Percentiles rank a stretch among this genome's conserved stretches.
Evolutionary conservation across 2,113 vertebrate genomes (phyloP).

Genomic region (Notarius quadriscutis): DNA sequence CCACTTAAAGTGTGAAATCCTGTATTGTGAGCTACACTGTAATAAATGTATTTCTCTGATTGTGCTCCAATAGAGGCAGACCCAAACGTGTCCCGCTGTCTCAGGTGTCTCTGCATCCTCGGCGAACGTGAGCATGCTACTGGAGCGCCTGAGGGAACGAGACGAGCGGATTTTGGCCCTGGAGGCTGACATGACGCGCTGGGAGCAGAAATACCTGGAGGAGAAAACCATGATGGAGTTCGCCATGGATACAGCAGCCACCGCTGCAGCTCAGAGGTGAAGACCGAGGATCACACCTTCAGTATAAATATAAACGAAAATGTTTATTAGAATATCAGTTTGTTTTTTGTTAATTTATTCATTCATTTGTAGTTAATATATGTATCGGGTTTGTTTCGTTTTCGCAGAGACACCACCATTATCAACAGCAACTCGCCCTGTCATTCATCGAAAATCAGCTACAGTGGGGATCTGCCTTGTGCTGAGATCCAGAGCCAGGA

Average conservation of each 20-base stretch:
- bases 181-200: slow-evolving; percentile 96
- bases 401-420: slow-evolving; percentile 86
- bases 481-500: slow-evolving; percentile 85
- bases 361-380: no score
- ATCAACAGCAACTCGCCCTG: slow-evolving; percentile 91
- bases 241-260: slow-evolving; percentile 93
- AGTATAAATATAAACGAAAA: neutral
- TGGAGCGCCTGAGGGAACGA: slow-evolving; percentile 86
- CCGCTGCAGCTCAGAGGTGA: slow-evolving; percentile 87
- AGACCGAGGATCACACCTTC: neutral
- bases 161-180: slow-evolving; percentile 91
- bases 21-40: neutral
- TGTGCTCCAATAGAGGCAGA: slow-evolving; percentile 75
- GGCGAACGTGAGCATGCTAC: slow-evolving; percentile 71
- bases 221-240: slow-evolving; percentile 98
- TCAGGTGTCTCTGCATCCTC: slow-evolving; percentile 23
- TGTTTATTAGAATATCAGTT: neutral
- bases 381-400: neutral
- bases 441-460: slow-evolving; percentile 89
- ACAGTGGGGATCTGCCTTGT: slow-evolving; percentile 84
- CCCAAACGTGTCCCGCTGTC: slow-evolving; percentile 30
- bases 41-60: neutral
- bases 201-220: slow-evolving; percentile 98
- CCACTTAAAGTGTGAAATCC: neutral
- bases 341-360: neutral